A percentile compares a stretch with the other conserved stretches of the same genome.
Conservation (phyloP, 2,113 vertebrate species). For the Halcyon malimbica region DNA sequence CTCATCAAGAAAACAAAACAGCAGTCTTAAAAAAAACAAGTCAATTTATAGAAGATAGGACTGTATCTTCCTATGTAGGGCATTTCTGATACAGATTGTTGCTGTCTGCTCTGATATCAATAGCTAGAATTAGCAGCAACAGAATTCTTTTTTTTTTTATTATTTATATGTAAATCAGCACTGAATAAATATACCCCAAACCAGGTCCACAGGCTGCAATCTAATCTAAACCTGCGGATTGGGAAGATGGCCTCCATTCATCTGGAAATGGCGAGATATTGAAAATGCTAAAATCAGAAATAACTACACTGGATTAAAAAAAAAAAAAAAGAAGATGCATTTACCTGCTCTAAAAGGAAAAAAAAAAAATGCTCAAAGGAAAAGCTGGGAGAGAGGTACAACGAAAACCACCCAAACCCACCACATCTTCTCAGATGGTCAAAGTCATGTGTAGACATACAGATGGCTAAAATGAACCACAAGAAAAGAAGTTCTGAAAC, state of each 20-base stretch:
- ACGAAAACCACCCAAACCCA: not conserved
- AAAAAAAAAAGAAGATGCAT: not conserved
- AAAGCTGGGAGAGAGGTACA: not conserved
- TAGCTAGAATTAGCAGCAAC: not conserved
- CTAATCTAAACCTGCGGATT: not conserved
- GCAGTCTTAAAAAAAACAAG: not conserved
- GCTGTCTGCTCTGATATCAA: not conserved
- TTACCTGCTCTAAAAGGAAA: not conserved
- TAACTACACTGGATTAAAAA: not conserved
- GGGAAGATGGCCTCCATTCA: constrained; percentile 37
- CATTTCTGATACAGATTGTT: not conserved
- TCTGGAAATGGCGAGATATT: constrained; percentile 39
- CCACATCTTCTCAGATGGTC: not conserved
- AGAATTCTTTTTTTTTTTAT: not conserved
- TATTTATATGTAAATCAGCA: constrained; percentile 49
- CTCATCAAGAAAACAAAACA: not conserved
- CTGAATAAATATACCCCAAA: not conserved
- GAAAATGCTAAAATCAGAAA: constrained; percentile 25
- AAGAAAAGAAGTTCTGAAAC: not conserved
- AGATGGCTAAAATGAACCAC: not conserved
- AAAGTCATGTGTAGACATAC: not conserved
- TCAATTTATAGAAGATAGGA: not conserved
- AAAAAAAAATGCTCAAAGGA: not conserved
- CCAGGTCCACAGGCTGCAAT: constrained; percentile 7
- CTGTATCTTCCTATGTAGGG: not conserved